phyloP scores from a whole-genome alignment of 2,113 vertebrate species.

The Columba janthina region DNA sequence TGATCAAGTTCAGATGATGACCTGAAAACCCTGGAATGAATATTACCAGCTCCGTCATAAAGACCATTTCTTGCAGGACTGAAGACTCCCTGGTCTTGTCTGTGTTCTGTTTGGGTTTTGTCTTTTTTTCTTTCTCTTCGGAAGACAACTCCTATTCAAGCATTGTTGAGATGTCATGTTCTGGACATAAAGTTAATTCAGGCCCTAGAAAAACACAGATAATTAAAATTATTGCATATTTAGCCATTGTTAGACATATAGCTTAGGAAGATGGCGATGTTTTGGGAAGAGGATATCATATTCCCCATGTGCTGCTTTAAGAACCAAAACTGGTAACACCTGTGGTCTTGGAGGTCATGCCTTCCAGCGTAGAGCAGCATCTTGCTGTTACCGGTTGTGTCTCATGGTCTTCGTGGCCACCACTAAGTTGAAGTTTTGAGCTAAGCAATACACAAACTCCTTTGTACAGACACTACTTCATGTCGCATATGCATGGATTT shows the following conservation, averaged over 20 bases:
- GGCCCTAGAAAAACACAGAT: not conserved
- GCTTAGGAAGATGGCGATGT: not conserved
- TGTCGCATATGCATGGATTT: not conserved
- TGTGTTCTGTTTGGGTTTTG: accelerated
- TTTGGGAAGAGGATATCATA: accelerated
- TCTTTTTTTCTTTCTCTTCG: not conserved
- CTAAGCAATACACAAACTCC: not conserved
- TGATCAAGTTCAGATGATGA: not conserved
- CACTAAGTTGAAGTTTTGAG: not conserved
- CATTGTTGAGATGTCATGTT: not conserved
- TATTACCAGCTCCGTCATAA: not conserved
- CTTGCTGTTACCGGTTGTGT: not conserved
- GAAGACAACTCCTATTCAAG: not conserved
- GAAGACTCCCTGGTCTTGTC: not conserved
- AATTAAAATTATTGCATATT: not conserved
- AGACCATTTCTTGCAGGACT: not conserved
- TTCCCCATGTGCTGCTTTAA: not conserved
- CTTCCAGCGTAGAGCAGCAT: not conserved
- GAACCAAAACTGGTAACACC: not conserved
- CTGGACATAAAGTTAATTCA: not conserved
- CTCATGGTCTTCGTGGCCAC: not conserved
- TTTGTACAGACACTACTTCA: not conserved
- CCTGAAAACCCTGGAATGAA: not conserved
- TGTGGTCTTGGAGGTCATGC: accelerated
- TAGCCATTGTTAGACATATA: too few relatives aligned